Conservation (phyloP, 2,888 invertebrate species). For the Lingula anatina region DNA sequence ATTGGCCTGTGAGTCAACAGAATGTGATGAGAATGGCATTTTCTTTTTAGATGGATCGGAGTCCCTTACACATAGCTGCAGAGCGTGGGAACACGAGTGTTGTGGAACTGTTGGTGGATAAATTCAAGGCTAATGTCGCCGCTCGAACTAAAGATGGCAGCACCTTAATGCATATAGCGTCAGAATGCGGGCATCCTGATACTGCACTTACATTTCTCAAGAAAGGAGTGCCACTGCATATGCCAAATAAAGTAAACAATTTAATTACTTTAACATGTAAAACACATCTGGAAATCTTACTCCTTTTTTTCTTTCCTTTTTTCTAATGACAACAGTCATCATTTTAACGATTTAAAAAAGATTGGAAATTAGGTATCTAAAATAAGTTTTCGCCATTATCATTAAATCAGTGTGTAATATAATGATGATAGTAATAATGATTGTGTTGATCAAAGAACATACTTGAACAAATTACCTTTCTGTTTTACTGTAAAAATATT, state of each 20-base stretch:
- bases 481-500: too few species aligned
- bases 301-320: too few species aligned
- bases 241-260: constrained; percentile 84
- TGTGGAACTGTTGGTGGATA: constrained; percentile 93
- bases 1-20: too few species aligned
- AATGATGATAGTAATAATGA: background rate
- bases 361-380: too few species aligned
- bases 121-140: constrained; percentile 94
- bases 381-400: too few species aligned
- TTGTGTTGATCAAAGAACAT: too few species aligned
- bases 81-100: constrained; percentile 94
- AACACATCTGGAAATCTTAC: too few species aligned
- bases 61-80: constrained; percentile 95
- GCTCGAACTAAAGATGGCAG: constrained; percentile 97
- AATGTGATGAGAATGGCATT: too few species aligned
- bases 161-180: constrained; percentile 97
- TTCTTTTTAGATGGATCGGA: constrained; percentile 67
- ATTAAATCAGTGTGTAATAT: too few species aligned
- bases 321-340: too few species aligned
- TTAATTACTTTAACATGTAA: too few species aligned
- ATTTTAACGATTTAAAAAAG: background rate
- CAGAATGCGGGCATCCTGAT: constrained; percentile 93
- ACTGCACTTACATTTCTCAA: constrained; percentile 98
- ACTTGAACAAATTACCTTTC: too few species aligned
- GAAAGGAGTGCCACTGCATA: constrained; percentile 96